Evolutionary conservation across 1,140 invertebrate genomes (phyloP), one percentile per base, ranked within the genome.

Genomic region (Micrasema minimum): DNA sequence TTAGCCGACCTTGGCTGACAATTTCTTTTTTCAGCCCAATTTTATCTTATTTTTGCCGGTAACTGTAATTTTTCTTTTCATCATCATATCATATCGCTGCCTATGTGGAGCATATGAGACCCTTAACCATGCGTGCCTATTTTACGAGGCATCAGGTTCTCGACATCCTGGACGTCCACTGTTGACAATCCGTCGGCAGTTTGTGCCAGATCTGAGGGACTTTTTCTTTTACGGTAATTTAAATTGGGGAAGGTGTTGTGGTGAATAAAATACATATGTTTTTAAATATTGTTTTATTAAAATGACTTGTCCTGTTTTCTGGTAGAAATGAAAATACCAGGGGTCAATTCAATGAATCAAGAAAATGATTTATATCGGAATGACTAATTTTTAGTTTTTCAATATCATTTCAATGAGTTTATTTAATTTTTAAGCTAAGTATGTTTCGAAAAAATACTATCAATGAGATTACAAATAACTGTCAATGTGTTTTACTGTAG

Each of bases 221-320:
- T n/a, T n/a, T n/a, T n/a, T n/a, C n/a, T n/a, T n/a, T n/a, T n/a
- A n/a, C n/a, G n/a, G n/a, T n/a, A n/a, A 46, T n/a, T 14, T 16
- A 16, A 46, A 16, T 6, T n/a, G 11, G 43, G 43, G 14, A 46
- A n/a, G 43, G 43, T 46, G 43, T 16, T 46, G 6, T 46, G 43
- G 14, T 46, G n/a, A 64, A 48, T 64, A 46, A 64, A 64, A 64
- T 41, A 64, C n/a, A 20, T 23, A 46, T 59, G 18, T 59, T 59
- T 59, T 46, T 64, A 23, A 46, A 26, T 26, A 45, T 41, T 51
- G 31, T 66, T 66, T 66, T 66, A 66, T 66, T 66, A 22, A 66
- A 14, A 51, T 66, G 46, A 66, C 64, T 66, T 14, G 41, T 64
- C 48, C 23, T 14, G 14, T 51, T 46, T 66, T 66, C 64, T 66